Conservation (phyloP, 2,113 vertebrate species). For the Cyprinodon variegatus region DNA sequence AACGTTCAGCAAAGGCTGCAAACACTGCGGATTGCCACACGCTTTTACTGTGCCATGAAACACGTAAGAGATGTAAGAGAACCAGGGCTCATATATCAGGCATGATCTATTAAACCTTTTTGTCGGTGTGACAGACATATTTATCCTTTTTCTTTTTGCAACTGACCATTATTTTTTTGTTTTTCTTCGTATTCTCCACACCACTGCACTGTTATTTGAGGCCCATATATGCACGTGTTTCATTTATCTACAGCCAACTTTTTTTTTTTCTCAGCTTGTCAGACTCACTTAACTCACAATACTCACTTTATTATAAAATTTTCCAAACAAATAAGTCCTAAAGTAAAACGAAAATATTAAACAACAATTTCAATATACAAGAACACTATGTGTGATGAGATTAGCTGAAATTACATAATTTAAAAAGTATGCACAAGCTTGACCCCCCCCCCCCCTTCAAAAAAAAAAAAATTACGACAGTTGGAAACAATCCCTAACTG, state of each 20-base stretch:
- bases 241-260: slow-evolving; percentile 50
- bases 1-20: slow-evolving; percentile 82
- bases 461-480: too few relatives aligned
- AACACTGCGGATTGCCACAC: slow-evolving; percentile 81
- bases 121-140: slow-evolving; percentile 18
- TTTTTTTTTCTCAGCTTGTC: slow-evolving; percentile 31
- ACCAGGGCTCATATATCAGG: slow-evolving; percentile 79
- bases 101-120: slow-evolving; percentile 75
- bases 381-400: too few relatives aligned
- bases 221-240: slow-evolving; percentile 42
- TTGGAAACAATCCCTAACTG: too few relatives aligned
- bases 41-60: slow-evolving; percentile 83
- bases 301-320: too few relatives aligned
- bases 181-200: slow-evolving; percentile 21
- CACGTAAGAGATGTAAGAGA: slow-evolving; percentile 82
- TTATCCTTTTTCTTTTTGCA: slow-evolving; percentile 31
- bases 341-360: too few relatives aligned
- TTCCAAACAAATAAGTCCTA: too few relatives aligned
- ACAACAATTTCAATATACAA: too few relatives aligned
- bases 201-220: slow-evolving; percentile 39
- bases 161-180: slow-evolving; percentile 42
- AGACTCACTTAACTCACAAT: neutral
- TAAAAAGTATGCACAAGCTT: too few relatives aligned
- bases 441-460: too few relatives aligned
- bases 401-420: too few relatives aligned